Percentiles rank a stretch among this genome's conserved stretches.
Conservation (phyloP, 2,888 invertebrate species). For the Chloromyia formosa region DNA sequence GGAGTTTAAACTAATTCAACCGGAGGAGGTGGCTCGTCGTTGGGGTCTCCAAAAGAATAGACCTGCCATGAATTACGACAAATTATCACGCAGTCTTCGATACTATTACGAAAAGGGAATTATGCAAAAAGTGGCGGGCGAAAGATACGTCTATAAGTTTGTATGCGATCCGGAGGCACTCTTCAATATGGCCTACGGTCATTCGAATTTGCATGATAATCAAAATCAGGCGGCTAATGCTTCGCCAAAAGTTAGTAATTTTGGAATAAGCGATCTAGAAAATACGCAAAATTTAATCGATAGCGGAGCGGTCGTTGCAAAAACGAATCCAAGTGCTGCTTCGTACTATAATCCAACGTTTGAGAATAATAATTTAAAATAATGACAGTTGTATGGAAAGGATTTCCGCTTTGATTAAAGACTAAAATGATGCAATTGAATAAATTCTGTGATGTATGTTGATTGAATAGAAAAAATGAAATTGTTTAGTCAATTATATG, state of each 20-base stretch:
- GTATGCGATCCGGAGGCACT: conserved; percentile 94
- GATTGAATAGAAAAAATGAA: background rate
- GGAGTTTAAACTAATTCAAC: conserved; percentile 95
- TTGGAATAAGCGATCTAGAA: conserved; percentile 23
- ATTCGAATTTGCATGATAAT: conserved; percentile 43
- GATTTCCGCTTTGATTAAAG: background rate
- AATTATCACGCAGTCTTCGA: conserved; percentile 89
- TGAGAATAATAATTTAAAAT: conserved; percentile 36
- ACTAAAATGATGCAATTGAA: conserved; percentile 31
- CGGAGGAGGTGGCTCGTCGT: conserved; percentile 93
- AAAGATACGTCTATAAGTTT: conserved; percentile 96
- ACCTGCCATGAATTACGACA: conserved; percentile 98
- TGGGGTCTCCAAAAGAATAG: conserved; percentile 98
- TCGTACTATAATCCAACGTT: conserved; percentile 38
- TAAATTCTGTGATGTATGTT: conserved; percentile 44
- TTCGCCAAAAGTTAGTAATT: conserved; percentile 27
- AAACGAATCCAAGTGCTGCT: background rate
- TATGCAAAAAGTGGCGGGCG: conserved; percentile 97
- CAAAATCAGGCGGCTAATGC: background rate
- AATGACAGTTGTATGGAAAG: conserved; percentile 7
- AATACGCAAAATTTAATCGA: conserved; percentile 34
- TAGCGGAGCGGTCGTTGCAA: background rate
- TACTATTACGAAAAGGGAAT: conserved; percentile 99
- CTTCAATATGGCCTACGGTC: conserved; percentile 81
- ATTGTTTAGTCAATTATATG: too few species aligned